These are phyloP conservation scores for Papilio elwesi DNA, from an alignment of 2,888 invertebrate species.

Conservation along the genomic window DNA sequence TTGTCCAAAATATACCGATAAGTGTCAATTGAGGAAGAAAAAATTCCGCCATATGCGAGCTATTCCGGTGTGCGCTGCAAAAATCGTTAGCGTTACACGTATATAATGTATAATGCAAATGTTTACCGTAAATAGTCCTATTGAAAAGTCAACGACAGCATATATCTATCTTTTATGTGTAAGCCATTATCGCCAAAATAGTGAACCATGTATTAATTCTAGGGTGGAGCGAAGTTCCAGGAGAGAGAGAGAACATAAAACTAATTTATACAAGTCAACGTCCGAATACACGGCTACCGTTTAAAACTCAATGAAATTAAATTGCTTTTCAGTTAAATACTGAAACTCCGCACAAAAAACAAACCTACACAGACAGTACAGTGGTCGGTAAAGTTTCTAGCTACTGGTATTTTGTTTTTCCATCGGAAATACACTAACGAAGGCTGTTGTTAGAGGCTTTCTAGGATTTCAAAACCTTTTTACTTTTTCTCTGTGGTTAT, in stretches of 20 bases:
- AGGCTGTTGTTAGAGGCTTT: constrained; percentile 11
- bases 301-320: background rate
- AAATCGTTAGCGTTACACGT: no score
- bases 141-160: no score
- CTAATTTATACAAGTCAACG: background rate
- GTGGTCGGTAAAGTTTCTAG: constrained; percentile 1
- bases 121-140: no score
- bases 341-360: background rate
- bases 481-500: background rate
- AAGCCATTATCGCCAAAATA: no score
- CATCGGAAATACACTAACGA: constrained; percentile 27
- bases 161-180: no score
- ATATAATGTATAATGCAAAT: no score
- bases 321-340: background rate
- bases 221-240: no score
- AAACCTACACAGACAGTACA: background rate
- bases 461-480: constrained; percentile 18
- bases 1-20: no score
- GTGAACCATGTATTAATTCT: no score
- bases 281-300: background rate
- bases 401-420: constrained; percentile 20
- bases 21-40: no score
- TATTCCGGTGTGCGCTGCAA: no score
- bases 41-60: no score
- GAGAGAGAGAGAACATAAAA: background rate